Conservation (phyloP, 30 jellyfish, hydroid and myxozoan species). For the Hydra vulgaris region DNA sequence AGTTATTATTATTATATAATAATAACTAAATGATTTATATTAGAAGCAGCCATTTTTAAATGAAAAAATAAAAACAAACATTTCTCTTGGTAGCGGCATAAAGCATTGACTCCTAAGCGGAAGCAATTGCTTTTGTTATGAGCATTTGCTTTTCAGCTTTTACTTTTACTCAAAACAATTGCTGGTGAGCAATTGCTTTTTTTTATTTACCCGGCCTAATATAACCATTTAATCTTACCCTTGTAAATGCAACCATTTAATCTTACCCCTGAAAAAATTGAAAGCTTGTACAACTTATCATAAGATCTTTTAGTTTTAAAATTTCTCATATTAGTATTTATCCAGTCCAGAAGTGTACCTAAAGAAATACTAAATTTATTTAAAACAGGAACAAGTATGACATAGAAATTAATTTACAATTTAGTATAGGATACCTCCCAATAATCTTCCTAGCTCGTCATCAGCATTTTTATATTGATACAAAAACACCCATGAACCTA, state of each 20-base stretch:
- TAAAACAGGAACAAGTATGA: background rate
- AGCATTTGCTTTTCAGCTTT: no score
- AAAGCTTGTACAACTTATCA: background rate
- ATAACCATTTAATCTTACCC: background rate
- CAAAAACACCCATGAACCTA: constrained; percentile 8
- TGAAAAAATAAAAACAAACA: no score
- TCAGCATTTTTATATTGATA: background rate
- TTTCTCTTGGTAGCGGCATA: no score
- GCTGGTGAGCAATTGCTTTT: no score
- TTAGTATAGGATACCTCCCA: constrained; percentile 20
- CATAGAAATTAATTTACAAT: no score
- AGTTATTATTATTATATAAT: no score
- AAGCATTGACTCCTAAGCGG: no score
- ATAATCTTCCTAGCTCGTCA: background rate
- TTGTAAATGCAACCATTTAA: background rate
- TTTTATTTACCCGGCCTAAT: no score
- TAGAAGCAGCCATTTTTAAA: no score
- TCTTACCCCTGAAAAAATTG: constrained; percentile 14
- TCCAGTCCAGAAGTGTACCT: constrained; percentile 17
- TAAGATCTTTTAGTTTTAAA: background rate
- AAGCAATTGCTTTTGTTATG: no score
- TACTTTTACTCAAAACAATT: no score
- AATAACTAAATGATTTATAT: no score
- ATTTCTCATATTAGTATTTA: background rate
- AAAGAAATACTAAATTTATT: background rate